A percentile compares a stretch with the other conserved stretches of the same genome.
Conservation (phyloP, 2,888 invertebrate genomes). For the Horisme vitalbata region DNA sequence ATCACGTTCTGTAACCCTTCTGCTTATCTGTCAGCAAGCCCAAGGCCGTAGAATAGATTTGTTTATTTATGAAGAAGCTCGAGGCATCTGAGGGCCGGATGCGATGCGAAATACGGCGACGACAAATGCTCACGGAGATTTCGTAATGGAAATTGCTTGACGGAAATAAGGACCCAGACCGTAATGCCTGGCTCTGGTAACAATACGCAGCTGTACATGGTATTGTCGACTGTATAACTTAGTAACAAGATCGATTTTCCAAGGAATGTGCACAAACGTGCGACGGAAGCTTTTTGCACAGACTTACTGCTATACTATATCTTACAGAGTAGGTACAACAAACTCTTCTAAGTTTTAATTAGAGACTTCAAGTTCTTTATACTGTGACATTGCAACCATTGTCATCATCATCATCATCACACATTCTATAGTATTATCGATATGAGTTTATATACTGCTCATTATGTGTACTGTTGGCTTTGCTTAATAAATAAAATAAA, state of each 20-base stretch:
- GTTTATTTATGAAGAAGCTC: constrained; percentile 35
- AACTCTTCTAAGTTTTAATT: neutral
- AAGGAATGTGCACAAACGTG: neutral
- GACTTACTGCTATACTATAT: constrained; percentile 2
- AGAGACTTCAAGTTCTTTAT: too few relatives aligned
- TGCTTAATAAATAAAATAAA: too few relatives aligned
- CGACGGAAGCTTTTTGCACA: constrained; percentile 8
- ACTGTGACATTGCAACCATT: too few relatives aligned
- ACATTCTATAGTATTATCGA: too few relatives aligned
- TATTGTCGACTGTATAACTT: constrained; percentile 7
- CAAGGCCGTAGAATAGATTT: constrained; percentile 30
- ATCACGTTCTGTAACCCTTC: constrained; percentile 13
- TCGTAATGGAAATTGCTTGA: constrained; percentile 39
- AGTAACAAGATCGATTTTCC: constrained; percentile 1
- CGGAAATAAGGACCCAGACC: constrained; percentile 42
- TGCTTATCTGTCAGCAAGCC: constrained; percentile 21
- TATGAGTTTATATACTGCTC: too few relatives aligned
- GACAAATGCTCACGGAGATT: constrained; percentile 48
- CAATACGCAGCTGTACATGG: neutral
- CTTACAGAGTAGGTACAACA: neutral
- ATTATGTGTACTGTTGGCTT: too few relatives aligned
- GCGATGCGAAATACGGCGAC: constrained; percentile 40
- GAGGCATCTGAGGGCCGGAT: constrained; percentile 37
- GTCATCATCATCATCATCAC: too few relatives aligned
- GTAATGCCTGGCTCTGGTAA: constrained; percentile 13